phyloP scores from a whole-genome alignment of 2,797 vertebrate genomes.

The Esox lucius region DNA sequence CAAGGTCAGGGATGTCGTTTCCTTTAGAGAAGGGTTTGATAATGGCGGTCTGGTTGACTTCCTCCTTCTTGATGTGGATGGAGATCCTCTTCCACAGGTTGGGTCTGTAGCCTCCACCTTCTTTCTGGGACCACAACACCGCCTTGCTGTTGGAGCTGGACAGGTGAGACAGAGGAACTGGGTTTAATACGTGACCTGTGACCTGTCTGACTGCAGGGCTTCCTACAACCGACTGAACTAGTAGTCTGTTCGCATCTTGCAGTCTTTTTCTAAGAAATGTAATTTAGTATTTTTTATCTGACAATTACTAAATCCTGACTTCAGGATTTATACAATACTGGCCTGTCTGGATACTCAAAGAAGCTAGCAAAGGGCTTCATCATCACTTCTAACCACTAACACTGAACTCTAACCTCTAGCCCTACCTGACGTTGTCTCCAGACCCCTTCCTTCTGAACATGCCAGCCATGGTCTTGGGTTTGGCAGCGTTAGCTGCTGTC shows the following conservation, averaged over 20 bases:
- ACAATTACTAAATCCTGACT: too few species aligned
- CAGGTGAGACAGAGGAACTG: conserved; percentile 6
- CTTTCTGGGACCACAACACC: conserved; percentile 89
- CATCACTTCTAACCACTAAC: too few species aligned
- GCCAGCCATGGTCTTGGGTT: conserved; percentile 88
- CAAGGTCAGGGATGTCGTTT: conserved; percentile 51
- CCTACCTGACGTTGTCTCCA: conserved; percentile 89
- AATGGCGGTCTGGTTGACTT: conserved; percentile 91
- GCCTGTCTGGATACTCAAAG: too few species aligned
- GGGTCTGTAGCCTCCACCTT: conserved; percentile 84
- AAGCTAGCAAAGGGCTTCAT: too few species aligned
- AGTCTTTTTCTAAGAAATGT: too few species aligned
- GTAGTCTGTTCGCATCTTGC: too few species aligned
- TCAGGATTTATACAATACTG: too few species aligned
- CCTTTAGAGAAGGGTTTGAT: conserved; percentile 97
- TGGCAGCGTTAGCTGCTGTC: conserved; percentile 84
- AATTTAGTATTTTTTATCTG: too few species aligned
- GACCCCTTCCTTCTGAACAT: conserved; percentile 91
- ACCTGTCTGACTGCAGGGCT: too few species aligned
- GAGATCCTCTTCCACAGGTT: conserved; percentile 96
- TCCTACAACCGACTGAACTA: too few species aligned
- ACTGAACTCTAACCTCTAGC: background rate
- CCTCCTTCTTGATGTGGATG: conserved; percentile 93
- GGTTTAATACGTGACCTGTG: too few species aligned
- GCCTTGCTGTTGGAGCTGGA: conserved; percentile 94